Evolutionary conservation across 2,113 vertebrate species (phyloP).

Genomic region (Clarias batrachus): DNA sequence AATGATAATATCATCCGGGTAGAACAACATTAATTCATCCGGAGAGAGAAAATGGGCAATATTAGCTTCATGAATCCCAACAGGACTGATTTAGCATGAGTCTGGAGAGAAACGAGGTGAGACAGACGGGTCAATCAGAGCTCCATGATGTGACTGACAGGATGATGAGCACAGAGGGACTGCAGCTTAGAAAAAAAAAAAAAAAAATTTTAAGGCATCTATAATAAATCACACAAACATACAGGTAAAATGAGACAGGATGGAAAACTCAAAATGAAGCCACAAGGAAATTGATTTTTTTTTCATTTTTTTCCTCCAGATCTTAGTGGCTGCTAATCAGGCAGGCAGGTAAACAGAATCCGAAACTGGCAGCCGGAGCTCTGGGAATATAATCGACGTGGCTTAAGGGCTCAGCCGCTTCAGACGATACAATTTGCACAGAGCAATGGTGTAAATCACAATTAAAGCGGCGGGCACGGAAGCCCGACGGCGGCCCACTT

Average conservation of each 20-base stretch:
- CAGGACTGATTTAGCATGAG: slow-evolving; percentile 3
- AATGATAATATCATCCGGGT: slow-evolving; percentile 23
- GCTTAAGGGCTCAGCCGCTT: slow-evolving; percentile 64
- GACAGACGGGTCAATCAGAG: neutral
- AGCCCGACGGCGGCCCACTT: slow-evolving; percentile 30
- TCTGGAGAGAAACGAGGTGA: slow-evolving; percentile 17
- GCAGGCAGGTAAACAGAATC: slow-evolving; percentile 60
- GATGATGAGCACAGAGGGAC: neutral
- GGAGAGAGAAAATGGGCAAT: slow-evolving; percentile 13
- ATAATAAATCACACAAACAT: slow-evolving; percentile 41
- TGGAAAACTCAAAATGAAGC: slow-evolving; percentile 44
- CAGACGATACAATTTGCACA: slow-evolving; percentile 64
- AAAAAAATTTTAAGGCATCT: slow-evolving; percentile 20
- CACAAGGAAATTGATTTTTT: slow-evolving; percentile 58
- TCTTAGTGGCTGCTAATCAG: slow-evolving; percentile 59
- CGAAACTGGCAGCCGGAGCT: slow-evolving; percentile 63
- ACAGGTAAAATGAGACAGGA: slow-evolving; percentile 27
- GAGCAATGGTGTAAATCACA: slow-evolving; percentile 67
- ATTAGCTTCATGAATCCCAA: slow-evolving; percentile 34
- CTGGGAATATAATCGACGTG: slow-evolving; percentile 62
- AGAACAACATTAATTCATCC: slow-evolving; percentile 36
- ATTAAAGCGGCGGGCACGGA: slow-evolving; percentile 54
- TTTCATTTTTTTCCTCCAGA: slow-evolving; percentile 1
- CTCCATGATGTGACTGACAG: slow-evolving; percentile 31
- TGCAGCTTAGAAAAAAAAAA: slow-evolving; percentile 9